phyloP scores from a whole-genome alignment of 2,888 invertebrate genomes.

The Endotricha flammealis region DNA sequence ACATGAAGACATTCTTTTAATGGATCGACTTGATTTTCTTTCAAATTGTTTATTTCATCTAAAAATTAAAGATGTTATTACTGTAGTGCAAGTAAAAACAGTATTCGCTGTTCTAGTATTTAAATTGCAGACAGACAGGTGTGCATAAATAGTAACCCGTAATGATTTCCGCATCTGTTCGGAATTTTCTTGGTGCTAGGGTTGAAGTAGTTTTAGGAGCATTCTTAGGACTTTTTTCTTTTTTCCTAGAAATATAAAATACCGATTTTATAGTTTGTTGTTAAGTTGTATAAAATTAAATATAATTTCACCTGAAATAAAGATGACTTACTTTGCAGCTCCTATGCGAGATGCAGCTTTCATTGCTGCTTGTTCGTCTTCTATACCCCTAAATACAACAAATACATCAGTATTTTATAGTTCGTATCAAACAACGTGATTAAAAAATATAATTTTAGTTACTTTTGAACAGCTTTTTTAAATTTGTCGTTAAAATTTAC shows the following conservation, averaged over 20 bases:
- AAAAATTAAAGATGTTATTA: slow-evolving; percentile 12
- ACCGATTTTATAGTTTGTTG: not conserved
- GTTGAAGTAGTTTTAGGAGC: slow-evolving; percentile 22
- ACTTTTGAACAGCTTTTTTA: slow-evolving; percentile 48
- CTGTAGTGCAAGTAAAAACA: not conserved
- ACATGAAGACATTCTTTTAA: slow-evolving; percentile 43
- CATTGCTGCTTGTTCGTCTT: slow-evolving; percentile 38
- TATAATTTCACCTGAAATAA: not conserved
- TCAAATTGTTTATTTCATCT: slow-evolving; percentile 56
- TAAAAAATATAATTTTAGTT: slow-evolving; percentile 11
- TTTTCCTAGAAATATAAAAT: slow-evolving; percentile 44
- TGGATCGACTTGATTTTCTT: slow-evolving; percentile 49
- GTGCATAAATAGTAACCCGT: slow-evolving; percentile 34
- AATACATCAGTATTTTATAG: not conserved
- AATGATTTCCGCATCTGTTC: slow-evolving; percentile 58
- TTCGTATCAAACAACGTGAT: not conserved
- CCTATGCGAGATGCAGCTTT: slow-evolving; percentile 29
- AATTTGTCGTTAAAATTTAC: slow-evolving; percentile 44
- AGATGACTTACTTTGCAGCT: slow-evolving; percentile 33
- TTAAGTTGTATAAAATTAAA: not conserved
- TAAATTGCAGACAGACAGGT: too few relatives aligned
- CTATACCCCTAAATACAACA: slow-evolving; percentile 36
- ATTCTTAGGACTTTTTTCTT: slow-evolving; percentile 42
- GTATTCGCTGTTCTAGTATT: too few relatives aligned
- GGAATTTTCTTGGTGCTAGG: slow-evolving; percentile 33